Conservation (phyloP, 2,888 invertebrate genomes). For the Cryptus viduatorius region DNA sequence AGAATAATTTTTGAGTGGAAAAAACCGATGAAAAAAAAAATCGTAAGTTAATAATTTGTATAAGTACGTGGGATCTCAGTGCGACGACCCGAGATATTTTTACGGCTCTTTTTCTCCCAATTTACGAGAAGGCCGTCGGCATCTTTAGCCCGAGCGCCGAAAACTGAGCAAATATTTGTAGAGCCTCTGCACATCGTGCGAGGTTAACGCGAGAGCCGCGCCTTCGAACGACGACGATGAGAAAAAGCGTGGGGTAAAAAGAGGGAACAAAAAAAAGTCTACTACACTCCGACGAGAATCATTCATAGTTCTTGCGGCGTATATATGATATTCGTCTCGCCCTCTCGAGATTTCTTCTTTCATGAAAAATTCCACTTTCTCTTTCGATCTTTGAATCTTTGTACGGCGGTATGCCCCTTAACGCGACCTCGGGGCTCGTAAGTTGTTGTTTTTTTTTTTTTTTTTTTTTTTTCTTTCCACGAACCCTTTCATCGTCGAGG, state of each 20-base stretch:
- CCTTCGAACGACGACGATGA: conserved; percentile 35
- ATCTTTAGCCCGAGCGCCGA: conserved; percentile 72
- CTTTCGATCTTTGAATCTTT: conserved; percentile 33
- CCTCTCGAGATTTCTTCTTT: conserved; percentile 61
- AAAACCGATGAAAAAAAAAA: conserved; percentile 1
- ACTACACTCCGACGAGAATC: conserved; percentile 66
- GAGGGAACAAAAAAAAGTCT: conserved; percentile 12
- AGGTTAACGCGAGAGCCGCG: conserved; percentile 19
- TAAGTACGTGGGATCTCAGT: neutral
- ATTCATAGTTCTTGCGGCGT: conserved; percentile 73
- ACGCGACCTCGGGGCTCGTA: conserved; percentile 32
- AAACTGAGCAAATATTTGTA: conserved; percentile 80
- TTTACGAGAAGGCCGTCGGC: conserved; percentile 47
- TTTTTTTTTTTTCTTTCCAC: neutral
- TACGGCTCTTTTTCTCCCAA: conserved; percentile 45
- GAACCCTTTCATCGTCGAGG: conserved; percentile 27
- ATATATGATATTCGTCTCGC: conserved; percentile 60
- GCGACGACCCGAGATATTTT: conserved; percentile 24
- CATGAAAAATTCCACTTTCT: conserved; percentile 63
- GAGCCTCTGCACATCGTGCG: conserved; percentile 74
- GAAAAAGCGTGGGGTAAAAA: conserved; percentile 50
- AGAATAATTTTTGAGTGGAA: neutral
- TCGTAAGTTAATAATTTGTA: conserved; percentile 46
- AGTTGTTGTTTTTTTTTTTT: conserved; percentile 1
- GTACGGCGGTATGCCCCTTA: conserved; percentile 26